Evolutionary conservation across 2,113 vertebrate genomes (phyloP).

Genomic region (Narcine bancroftii): DNA sequence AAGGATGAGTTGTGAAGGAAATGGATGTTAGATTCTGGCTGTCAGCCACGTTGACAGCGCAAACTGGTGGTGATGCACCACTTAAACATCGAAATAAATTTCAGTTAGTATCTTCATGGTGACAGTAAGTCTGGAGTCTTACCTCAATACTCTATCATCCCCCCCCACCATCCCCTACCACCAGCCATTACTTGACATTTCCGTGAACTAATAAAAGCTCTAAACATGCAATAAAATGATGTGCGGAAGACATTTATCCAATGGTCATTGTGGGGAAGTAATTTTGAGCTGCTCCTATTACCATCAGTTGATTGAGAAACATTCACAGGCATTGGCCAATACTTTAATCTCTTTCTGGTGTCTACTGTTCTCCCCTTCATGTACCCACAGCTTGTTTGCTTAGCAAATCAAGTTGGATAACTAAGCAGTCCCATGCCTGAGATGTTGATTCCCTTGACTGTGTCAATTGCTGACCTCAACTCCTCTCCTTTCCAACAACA

Average conservation of each 20-base stretch:
- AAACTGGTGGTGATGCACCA: neutral
- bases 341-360: conserved; percentile 4
- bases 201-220: neutral
- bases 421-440: neutral
- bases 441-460: neutral
- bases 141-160: neutral
- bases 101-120: neutral
- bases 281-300: neutral
- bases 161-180: too few relatives aligned
- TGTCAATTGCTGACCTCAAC: neutral
- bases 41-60: neutral
- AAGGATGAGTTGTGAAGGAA: neutral
- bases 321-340: neutral
- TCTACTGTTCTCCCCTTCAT: neutral
- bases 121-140: neutral
- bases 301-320: neutral
- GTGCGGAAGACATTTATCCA: neutral
- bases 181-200: neutral
- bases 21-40: neutral
- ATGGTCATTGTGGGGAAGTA: neutral
- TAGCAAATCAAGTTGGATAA: neutral
- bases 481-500: neutral
- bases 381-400: neutral
- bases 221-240: neutral
- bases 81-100: neutral